Percentiles rank a stretch among this genome's conserved stretches.
Evolutionary conservation across 1,140 invertebrate genomes (phyloP).

Genomic region (Triops cancriformis): DNA sequence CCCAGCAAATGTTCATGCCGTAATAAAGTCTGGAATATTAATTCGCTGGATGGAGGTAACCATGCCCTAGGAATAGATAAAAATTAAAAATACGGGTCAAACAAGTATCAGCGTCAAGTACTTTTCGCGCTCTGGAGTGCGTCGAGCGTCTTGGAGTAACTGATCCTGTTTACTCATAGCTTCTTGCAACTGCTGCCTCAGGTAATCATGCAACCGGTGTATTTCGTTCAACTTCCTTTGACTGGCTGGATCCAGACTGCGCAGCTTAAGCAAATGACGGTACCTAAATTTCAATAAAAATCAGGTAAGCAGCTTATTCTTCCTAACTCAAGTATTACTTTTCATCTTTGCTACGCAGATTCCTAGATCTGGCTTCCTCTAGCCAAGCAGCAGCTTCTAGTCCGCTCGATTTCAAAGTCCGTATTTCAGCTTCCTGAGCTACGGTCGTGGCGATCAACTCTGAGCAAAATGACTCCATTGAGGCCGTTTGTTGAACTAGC

Average conservation of each 20-base stretch:
- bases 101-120: neutral
- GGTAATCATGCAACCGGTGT: neutral
- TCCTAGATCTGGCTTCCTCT: slow-evolving; percentile 50
- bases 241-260: slow-evolving; percentile 22
- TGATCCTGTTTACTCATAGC: slow-evolving; percentile 16
- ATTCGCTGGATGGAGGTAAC: neutral
- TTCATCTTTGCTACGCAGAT: slow-evolving; percentile 43
- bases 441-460: slow-evolving; percentile 47
- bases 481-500: slow-evolving; percentile 40
- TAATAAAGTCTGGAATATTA: neutral
- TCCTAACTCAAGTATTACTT: slow-evolving; percentile 39
- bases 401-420: slow-evolving; percentile 47
- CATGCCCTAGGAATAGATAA: neutral
- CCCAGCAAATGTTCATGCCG: neutral
- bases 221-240: slow-evolving; percentile 22
- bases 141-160: neutral
- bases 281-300: neutral
- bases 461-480: slow-evolving; percentile 42
- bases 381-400: slow-evolving; percentile 53
- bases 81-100: neutral
- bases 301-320: neutral
- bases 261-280: slow-evolving; percentile 22
- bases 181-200: slow-evolving; percentile 23
- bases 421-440: slow-evolving; percentile 42
- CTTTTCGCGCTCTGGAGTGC: neutral